phyloP scores from a whole-genome alignment of 1,140 invertebrate species.

The Brachionus koreanus region DNA sequence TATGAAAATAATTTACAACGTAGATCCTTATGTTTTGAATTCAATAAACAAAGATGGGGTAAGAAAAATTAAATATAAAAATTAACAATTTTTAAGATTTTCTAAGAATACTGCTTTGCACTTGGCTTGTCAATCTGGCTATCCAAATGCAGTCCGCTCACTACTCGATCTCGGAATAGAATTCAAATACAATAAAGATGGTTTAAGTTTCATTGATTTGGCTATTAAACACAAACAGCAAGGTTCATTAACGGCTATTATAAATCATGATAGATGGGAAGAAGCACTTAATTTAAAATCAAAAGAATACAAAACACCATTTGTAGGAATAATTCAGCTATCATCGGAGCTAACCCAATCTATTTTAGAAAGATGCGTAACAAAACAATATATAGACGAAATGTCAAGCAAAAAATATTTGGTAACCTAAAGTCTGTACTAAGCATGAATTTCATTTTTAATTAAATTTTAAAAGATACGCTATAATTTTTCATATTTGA shows the following conservation, averaged over 20 bases:
- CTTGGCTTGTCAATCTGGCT: conserved; percentile 75
- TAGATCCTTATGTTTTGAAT: conserved; percentile 77
- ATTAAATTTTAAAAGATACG: conserved; percentile 51
- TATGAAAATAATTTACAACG: conserved; percentile 71
- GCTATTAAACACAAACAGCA: conserved; percentile 77
- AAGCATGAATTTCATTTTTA: not conserved
- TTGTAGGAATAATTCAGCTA: conserved; percentile 57
- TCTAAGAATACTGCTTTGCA: conserved; percentile 77
- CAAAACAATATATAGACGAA: conserved; percentile 49
- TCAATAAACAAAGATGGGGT: conserved; percentile 79
- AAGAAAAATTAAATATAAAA: conserved; percentile 1
- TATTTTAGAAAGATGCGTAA: conserved; percentile 57
- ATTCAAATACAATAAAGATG: conserved; percentile 68
- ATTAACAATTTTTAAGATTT: not conserved
- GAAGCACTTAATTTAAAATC: conserved; percentile 53
- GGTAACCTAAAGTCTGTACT: not conserved
- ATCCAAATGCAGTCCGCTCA: conserved; percentile 69
- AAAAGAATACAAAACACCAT: conserved; percentile 49
- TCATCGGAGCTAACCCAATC: conserved; percentile 57
- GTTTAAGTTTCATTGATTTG: conserved; percentile 77
- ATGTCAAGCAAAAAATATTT: conserved; percentile 35
- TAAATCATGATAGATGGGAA: conserved; percentile 66
- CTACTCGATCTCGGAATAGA: conserved; percentile 72
- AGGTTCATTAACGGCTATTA: conserved; percentile 75
- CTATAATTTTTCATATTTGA: conserved; percentile 58